phyloP scores from a whole-genome alignment of 2,113 vertebrate species.

The Colinus virginianus region DNA sequence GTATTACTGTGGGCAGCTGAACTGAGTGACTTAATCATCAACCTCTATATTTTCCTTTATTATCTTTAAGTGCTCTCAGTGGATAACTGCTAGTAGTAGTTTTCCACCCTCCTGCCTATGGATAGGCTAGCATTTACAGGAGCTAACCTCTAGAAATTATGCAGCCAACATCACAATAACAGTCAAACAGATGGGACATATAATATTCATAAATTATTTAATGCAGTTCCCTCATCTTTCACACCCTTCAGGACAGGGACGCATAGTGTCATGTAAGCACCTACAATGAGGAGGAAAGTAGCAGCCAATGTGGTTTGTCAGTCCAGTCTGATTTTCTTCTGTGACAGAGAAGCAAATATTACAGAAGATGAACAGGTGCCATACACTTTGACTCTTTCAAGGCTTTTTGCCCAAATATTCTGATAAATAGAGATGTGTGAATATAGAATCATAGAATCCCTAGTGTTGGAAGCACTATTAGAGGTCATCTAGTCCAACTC shows the following conservation, averaged over 20 bases:
- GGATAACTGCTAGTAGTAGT: neutral
- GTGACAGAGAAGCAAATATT: neutral
- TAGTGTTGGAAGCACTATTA: no score
- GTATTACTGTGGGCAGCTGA: neutral
- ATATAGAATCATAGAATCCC: neutral
- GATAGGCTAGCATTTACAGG: neutral
- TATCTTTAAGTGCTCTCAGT: neutral
- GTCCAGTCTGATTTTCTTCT: neutral
- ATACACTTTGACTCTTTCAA: neutral
- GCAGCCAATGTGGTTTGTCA: neutral
- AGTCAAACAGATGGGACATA: conserved; percentile 23
- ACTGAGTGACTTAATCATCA: neutral
- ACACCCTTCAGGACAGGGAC: neutral
- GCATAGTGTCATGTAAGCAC: neutral
- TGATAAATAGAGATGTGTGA: neutral
- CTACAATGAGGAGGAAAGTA: neutral
- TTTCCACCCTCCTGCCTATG: conserved; percentile 11
- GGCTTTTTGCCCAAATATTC: neutral
- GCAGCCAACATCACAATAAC: neutral
- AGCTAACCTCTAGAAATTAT: conserved; percentile 4
- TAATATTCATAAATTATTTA: conserved; percentile 48
- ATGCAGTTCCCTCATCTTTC: conserved; percentile 15
- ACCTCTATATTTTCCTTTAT: neutral
- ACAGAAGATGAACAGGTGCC: neutral
- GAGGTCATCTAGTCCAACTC: no score